These are phyloP conservation scores for Anguilla pacifica DNA, from an alignment of 2,797 vertebrate species.

Conservation along the genomic window DNA sequence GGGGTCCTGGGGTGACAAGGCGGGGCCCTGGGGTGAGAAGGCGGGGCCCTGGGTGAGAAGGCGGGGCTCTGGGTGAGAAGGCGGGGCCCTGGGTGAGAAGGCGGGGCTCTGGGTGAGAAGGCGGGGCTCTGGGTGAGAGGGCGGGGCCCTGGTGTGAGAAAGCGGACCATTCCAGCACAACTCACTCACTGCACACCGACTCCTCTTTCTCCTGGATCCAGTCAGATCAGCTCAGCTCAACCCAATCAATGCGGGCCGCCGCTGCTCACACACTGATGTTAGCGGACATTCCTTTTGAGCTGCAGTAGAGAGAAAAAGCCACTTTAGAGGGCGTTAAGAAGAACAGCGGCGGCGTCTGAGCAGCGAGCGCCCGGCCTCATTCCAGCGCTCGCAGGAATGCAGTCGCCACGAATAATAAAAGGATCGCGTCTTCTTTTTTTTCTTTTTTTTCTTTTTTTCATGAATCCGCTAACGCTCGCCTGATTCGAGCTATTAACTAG, in stretches of 20 bases:
- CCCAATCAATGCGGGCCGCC: constrained; percentile 65
- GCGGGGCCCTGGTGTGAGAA: no score
- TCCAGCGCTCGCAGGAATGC: background rate
- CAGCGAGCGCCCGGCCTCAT: background rate
- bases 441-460: background rate
- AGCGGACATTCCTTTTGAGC: constrained; percentile 73
- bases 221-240: constrained; percentile 58
- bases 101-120: no score
- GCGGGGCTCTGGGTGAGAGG: no score
- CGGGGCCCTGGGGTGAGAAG: no score
- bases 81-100: no score
- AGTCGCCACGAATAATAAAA: background rate
- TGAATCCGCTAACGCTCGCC: background rate
- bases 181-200: constrained; percentile 56
- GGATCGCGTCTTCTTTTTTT: background rate
- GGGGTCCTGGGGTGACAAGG: no score
- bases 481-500: background rate
- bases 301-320: constrained; percentile 33
- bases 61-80: no score
- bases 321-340: background rate
- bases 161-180: constrained; percentile 1
- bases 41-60: no score
- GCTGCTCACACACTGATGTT: constrained; percentile 70
- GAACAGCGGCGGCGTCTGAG: background rate
- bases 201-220: constrained; percentile 59